These are phyloP conservation scores for Progne subis DNA, from an alignment of 2,113 vertebrate species.

Conservation along the genomic window DNA sequence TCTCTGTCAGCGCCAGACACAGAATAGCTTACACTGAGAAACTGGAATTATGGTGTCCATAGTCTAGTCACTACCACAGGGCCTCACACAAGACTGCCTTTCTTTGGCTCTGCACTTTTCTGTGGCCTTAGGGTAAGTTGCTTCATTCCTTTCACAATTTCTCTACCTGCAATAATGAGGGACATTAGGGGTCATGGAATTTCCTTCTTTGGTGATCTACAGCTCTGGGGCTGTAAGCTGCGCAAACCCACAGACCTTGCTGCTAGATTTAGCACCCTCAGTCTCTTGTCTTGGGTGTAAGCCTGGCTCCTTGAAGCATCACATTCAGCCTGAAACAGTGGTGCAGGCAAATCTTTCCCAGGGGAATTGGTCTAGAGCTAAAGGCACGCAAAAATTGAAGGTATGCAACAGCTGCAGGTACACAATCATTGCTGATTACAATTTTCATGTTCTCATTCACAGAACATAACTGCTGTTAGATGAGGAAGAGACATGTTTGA, in stretches of 20 bases:
- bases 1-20: not conserved
- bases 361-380: not conserved
- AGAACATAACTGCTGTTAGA: not conserved
- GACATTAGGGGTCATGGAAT: accelerated
- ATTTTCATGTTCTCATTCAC: not conserved
- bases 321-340: not conserved
- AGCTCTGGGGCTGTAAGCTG: not conserved
- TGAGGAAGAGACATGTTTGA: not conserved
- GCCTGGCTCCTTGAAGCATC: not conserved
- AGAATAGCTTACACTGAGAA: not conserved
- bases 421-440: not conserved
- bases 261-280: not conserved
- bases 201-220: not conserved
- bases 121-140: not conserved
- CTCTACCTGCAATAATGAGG: not conserved
- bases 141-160: not conserved
- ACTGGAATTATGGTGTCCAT: not conserved
- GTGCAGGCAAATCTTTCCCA: not conserved
- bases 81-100: not conserved
- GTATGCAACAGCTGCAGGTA: not conserved
- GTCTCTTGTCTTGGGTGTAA: not conserved
- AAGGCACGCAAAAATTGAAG: not conserved
- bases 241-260: not conserved
- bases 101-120: not conserved
- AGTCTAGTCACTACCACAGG: not conserved